A percentile compares a stretch with the other conserved stretches of the same genome.
phyloP scores from a whole-genome alignment of 2,888 invertebrate species.

The Margaritifera margaritifera region DNA sequence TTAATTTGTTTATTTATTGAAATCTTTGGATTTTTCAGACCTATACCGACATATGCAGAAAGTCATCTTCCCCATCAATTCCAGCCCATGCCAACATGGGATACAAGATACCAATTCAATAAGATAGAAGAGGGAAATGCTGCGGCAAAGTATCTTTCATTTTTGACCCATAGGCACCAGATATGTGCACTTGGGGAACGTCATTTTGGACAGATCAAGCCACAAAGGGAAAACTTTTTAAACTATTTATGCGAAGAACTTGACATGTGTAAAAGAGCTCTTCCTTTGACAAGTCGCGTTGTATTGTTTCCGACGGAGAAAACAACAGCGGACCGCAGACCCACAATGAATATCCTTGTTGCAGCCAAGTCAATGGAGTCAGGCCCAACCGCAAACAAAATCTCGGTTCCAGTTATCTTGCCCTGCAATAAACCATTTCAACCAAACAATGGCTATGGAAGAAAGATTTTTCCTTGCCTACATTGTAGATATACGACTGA shows the following conservation, averaged over 20 bases:
- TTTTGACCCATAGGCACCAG: conserved; percentile 30
- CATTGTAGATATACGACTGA: conserved; percentile 68
- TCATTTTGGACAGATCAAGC: conserved; percentile 21
- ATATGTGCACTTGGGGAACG: conserved; percentile 25
- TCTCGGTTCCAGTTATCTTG: conserved; percentile 35
- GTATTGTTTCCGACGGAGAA: not conserved
- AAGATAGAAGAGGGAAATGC: conserved; percentile 14
- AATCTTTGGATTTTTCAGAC: conserved; percentile 39
- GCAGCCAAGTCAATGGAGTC: no score
- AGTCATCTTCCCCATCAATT: conserved; percentile 21
- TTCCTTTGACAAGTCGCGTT: conserved; percentile 18
- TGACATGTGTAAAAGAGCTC: conserved; percentile 34
- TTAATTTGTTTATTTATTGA: no score
- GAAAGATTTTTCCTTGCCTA: conserved; percentile 56
- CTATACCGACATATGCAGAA: conserved; percentile 53
- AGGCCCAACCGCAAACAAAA: not conserved
- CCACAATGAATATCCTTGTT: no score
- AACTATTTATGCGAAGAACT: conserved; percentile 27
- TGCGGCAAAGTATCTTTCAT: conserved; percentile 30
- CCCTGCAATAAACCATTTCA: conserved; percentile 34
- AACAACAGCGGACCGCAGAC: no score
- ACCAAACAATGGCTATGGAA: conserved; percentile 8
- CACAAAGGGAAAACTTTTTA: conserved; percentile 19
- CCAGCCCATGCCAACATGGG: conserved; percentile 9
- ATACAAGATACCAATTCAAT: conserved; percentile 5